Base-by-base conservation (phyloP, 2,113 vertebrate species). In the Uropsilus gracilis region DNA sequence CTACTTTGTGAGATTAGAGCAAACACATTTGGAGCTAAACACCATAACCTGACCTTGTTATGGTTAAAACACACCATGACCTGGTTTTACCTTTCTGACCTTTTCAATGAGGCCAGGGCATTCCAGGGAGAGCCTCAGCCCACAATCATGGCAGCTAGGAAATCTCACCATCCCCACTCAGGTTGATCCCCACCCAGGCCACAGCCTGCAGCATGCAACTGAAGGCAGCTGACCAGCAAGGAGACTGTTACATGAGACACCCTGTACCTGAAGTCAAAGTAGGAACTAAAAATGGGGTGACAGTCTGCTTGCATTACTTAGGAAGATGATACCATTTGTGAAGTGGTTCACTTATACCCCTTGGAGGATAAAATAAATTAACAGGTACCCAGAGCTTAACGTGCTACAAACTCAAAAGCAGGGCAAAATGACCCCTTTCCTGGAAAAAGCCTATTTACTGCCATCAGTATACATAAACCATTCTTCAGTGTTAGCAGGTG, bases 21-120 rank as follows among this genome's bases (percentile, higher is more conserved):
- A 80, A 55, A 39, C 55, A 82, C 28, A 72, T 18, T 89, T 91
- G 7, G 3, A 39, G 66, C 28, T 57, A 82, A 86, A 94, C 81
- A 8, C 13, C 16, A 3, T 3, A 0, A 0, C 50, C 46, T 48
- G 85, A n/a, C n/a, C n/a, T n/a, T n/a, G n/a, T n/a, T n/a, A n/a
- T n/a, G n/a, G n/a, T n/a, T n/a, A n/a, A n/a, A n/a, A n/a, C n/a
- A n/a, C n/a, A n/a, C n/a, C n/a, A 94, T 94, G 83, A 57, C 88
- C 59, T 94, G 30, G 28, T 75, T 89, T 84, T 77, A 50, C 57
- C 12, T 90, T 14, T 50, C 3, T 10, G 9, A 11, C 14, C 63
- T 42, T 34, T 64, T 55, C 6, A 1, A 55, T 17, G 22, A 55
- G 53, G 20, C 53, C 53, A 3, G 53, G 7, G 53, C 37, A 4